Percentiles rank a stretch among this genome's conserved stretches.
These are phyloP conservation scores for Bradypus variegatus DNA, from an alignment of 2,797 vertebrate species.

Conservation along the genomic window DNA sequence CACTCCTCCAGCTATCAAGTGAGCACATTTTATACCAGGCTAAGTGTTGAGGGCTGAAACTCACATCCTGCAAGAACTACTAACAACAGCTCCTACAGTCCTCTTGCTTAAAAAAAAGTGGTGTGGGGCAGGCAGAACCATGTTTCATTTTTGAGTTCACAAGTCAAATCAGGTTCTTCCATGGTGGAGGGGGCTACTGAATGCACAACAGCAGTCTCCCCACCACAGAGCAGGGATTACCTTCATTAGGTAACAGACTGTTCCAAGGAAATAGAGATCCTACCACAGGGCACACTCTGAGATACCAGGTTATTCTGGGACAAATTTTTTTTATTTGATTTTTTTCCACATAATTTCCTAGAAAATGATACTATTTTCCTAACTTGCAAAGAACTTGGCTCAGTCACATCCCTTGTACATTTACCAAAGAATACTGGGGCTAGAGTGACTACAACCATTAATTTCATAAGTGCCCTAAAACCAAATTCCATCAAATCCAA, in stretches of 20 bases:
- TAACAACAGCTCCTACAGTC: constrained; percentile 24
- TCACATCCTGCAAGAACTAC: constrained; percentile 30
- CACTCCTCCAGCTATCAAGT: neutral
- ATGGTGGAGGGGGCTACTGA: neutral
- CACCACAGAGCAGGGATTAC: neutral
- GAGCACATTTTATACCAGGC: neutral
- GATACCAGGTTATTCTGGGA: neutral
- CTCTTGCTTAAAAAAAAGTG: neutral
- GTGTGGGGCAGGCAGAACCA: neutral
- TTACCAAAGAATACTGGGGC: neutral
- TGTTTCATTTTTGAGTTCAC: constrained; percentile 16
- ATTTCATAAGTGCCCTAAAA: neutral
- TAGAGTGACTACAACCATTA: neutral
- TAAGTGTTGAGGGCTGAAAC: neutral
- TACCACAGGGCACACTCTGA: neutral
- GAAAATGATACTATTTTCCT: constrained; percentile 14
- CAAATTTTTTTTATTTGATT: neutral
- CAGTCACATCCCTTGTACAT: neutral
- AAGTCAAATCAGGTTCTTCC: constrained; percentile 33
- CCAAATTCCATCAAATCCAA: neutral
- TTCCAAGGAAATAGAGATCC: constrained; percentile 29
- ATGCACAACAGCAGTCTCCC: neutral
- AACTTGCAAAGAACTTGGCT: neutral
- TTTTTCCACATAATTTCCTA: neutral
- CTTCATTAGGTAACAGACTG: constrained; percentile 26